These are phyloP conservation scores for Apis dorsata DNA, from an alignment of 1,140 invertebrate genomes.

Conservation along the genomic window DNA sequence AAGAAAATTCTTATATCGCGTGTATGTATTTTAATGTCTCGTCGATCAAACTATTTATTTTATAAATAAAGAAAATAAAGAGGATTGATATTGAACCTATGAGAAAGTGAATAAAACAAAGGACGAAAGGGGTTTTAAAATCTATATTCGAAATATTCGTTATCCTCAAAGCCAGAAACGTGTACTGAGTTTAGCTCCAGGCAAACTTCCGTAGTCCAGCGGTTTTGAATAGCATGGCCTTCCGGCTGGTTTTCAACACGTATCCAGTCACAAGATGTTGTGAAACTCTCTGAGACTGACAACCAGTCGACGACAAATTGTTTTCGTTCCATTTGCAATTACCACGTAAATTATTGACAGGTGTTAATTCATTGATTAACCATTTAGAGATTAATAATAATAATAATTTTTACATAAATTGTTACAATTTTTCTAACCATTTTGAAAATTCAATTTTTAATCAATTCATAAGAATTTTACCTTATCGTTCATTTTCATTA, in stretches of 20 bases:
- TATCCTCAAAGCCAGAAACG: neutral
- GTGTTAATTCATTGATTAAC: too few species aligned
- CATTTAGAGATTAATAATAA: too few species aligned
- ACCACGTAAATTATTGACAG: neutral
- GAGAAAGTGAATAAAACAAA: too few species aligned
- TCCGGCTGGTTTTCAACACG: neutral
- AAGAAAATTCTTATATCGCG: too few species aligned
- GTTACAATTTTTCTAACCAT: too few species aligned
- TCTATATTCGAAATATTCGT: neutral
- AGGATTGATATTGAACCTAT: too few species aligned
- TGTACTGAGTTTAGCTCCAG: neutral
- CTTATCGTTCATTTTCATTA: neutral
- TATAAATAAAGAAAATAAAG: too few species aligned
- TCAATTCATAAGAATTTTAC: neutral
- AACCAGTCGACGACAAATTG: conserved; percentile 34
- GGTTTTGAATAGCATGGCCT: conserved; percentile 6
- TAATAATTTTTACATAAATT: neutral
- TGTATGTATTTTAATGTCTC: too few species aligned
- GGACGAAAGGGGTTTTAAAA: too few species aligned
- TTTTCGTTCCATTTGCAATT: conserved; percentile 3
- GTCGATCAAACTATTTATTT: too few species aligned
- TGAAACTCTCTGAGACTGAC: conserved; percentile 20
- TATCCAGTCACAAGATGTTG: conserved; percentile 24
- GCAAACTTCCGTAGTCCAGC: neutral
- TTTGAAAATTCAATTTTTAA: too few species aligned